Evolutionary conservation across 1,140 invertebrate species (phyloP).

Genomic region (Nephotettix cincticeps): DNA sequence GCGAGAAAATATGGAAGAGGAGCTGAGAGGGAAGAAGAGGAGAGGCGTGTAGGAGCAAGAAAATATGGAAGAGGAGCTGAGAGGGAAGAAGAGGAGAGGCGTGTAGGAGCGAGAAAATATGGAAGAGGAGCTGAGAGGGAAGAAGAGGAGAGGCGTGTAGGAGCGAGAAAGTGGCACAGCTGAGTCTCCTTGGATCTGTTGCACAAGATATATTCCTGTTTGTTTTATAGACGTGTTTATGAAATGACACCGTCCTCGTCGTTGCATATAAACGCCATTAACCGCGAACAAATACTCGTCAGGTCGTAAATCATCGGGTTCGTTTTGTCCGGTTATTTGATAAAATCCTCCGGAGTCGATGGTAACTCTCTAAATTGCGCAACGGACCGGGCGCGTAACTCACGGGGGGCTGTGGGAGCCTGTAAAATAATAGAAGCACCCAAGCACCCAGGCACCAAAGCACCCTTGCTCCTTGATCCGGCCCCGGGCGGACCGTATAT

Average conservation of each 20-base stretch:
- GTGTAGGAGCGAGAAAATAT: not conserved
- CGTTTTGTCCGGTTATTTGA: conserved; percentile 10
- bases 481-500: too few species aligned
- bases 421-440: too few species aligned
- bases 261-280: conserved; percentile 6
- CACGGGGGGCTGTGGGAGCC: not conserved
- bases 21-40: not conserved
- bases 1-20: not conserved
- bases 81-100: not conserved
- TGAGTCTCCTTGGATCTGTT: not conserved
- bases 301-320: conserved; percentile 7
- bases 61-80: not conserved
- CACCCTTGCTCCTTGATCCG: too few species aligned
- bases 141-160: not conserved
- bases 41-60: not conserved
- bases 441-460: too few species aligned
- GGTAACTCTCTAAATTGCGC: not conserved
- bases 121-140: not conserved
- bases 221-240: conserved; percentile 12
- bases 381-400: conserved; percentile 4
- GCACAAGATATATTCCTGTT: conserved; percentile 12
- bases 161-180: not conserved
- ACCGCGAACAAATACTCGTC: conserved; percentile 7
- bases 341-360: conserved; percentile 1
- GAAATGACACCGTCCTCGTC: conserved; percentile 1